phyloP scores from a whole-genome alignment of 2,113 vertebrate genomes.

The Takifugu bimaculatus region DNA sequence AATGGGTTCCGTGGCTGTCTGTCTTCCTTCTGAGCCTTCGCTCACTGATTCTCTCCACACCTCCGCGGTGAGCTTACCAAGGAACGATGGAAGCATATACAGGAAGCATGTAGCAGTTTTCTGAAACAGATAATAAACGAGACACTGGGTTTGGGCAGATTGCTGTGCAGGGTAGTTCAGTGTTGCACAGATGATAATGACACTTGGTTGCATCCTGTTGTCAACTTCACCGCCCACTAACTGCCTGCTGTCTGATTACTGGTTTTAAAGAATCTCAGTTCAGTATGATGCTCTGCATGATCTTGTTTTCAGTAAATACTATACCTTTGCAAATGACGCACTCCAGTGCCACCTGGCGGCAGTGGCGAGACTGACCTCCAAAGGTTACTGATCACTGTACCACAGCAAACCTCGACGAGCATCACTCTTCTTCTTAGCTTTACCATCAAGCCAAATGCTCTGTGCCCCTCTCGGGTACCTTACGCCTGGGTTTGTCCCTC shows the following conservation, averaged over 20 bases:
- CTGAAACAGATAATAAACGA: constrained; percentile 9
- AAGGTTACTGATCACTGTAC: constrained; percentile 5
- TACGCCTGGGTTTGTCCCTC: constrained; percentile 56
- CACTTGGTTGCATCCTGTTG: constrained; percentile 45
- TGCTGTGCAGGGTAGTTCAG: constrained; percentile 19
- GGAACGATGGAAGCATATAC: constrained; percentile 15
- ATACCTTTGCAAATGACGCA: constrained; percentile 29
- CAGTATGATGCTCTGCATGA: constrained; percentile 62
- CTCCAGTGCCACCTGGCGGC: constrained; percentile 59
- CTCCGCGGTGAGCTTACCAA: constrained; percentile 84
- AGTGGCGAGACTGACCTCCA: constrained; percentile 3
- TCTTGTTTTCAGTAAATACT: constrained; percentile 37
- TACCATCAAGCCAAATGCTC: constrained; percentile 30
- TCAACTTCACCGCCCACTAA: constrained; percentile 51
- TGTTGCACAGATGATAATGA: constrained; percentile 42
- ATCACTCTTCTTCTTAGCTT: constrained; percentile 30
- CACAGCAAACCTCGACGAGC: constrained; percentile 19
- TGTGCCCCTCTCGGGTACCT: constrained; percentile 46
- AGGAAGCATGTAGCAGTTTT: constrained; percentile 8
- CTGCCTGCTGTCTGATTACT: constrained; percentile 52
- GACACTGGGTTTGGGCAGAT: constrained; percentile 7
- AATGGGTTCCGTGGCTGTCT: constrained; percentile 82
- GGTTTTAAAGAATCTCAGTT: constrained; percentile 45
- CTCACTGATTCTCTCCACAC: constrained; percentile 89
- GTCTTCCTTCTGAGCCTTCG: constrained; percentile 91